Evolutionary conservation across 2,888 invertebrate genomes (phyloP), one percentile per base, ranked within the genome.

Genomic region (Macrosoma leucophasiata): DNA sequence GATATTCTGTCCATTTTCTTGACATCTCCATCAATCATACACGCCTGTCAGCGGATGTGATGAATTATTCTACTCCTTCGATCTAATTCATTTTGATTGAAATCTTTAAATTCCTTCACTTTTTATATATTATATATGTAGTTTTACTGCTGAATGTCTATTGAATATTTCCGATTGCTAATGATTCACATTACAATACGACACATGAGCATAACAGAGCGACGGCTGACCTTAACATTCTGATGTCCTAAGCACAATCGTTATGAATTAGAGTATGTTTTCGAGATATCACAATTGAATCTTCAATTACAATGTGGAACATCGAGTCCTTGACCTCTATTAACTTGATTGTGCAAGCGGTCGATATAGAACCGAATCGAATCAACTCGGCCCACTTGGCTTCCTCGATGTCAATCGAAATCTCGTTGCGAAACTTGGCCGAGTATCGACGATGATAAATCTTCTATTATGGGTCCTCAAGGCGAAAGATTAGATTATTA

Each of bases 301-400:
- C 46, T 47, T 58, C 60, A 65, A 58, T 62, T 50, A 23, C 39
- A 41, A 52, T 52, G 52, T 52, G 47, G 29, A 35, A 51, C 51
- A 52, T 48, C 46, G 49, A 62, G 65, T 70, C 79, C 79, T 78
- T 81, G 77, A 76, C 71, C 69, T 62, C 52, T 46, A 71, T 74
- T 72, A 74, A 68, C 67, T 66, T 58, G 39, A 59, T 75, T 75
- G 67, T 60, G 69, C 65, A 74, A 73, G 39, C 32, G 48, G 58
- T 61, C 62, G 66, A 68, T 68, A 62, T 64, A 67, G 66, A 64
- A 55, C 62, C 62, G 66, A 65, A 68, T 68, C 62, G 60, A 68
- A 70, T 71, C 63, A 64, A 62, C 58, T 61, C 40, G 66, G 55
- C 59, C 67, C 57, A 67, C 58, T 73, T 67, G 60, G 58, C 62